A percentile compares a stretch with the other conserved stretches of the same genome.
Evolutionary conservation across 2,797 vertebrate genomes (phyloP).

Genomic region (Macropodus opercularis): DNA sequence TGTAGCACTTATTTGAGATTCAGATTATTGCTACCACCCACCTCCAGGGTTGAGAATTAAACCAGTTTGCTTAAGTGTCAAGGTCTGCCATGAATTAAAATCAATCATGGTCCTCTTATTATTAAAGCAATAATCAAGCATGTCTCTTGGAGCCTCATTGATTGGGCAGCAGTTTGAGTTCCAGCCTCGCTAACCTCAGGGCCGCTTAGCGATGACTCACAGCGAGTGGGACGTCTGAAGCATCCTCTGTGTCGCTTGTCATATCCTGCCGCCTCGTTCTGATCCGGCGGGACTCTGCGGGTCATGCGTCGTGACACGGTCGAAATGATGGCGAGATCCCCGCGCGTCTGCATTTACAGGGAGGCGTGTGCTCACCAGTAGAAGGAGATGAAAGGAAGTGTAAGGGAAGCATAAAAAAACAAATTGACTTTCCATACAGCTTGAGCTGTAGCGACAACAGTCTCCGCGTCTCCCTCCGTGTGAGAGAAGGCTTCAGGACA

Average conservation of each 20-base stretch:
- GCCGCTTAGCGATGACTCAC: constrained; percentile 61
- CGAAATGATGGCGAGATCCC: constrained; percentile 19
- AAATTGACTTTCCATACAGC: constrained; percentile 6
- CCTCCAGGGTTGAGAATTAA: constrained; percentile 63
- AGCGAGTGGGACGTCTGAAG: constrained; percentile 53
- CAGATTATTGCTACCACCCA: too few relatives aligned
- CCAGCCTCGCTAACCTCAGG: constrained; percentile 60
- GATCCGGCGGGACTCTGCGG: constrained; percentile 40
- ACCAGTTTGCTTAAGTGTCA: constrained; percentile 31
- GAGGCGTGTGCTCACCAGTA: constrained; percentile 7
- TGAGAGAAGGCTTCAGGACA: constrained; percentile 37
- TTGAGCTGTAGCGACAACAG: background rate
- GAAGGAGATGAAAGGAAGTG: background rate
- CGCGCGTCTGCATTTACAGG: background rate
- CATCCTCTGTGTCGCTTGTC: constrained; percentile 59
- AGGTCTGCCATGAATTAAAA: constrained; percentile 63
- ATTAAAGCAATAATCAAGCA: constrained; percentile 76
- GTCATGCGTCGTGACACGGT: constrained; percentile 46
- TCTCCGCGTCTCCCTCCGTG: constrained; percentile 14
- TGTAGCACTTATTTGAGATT: constrained; percentile 9
- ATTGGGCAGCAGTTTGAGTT: constrained; percentile 72
- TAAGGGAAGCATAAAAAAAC: background rate
- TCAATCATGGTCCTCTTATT: constrained; percentile 70
- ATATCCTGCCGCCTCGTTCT: constrained; percentile 37
- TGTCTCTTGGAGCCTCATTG: constrained; percentile 61